Base-by-base conservation (phyloP, 2,797 vertebrate genomes). In the Nannoperca obscura region DNA sequence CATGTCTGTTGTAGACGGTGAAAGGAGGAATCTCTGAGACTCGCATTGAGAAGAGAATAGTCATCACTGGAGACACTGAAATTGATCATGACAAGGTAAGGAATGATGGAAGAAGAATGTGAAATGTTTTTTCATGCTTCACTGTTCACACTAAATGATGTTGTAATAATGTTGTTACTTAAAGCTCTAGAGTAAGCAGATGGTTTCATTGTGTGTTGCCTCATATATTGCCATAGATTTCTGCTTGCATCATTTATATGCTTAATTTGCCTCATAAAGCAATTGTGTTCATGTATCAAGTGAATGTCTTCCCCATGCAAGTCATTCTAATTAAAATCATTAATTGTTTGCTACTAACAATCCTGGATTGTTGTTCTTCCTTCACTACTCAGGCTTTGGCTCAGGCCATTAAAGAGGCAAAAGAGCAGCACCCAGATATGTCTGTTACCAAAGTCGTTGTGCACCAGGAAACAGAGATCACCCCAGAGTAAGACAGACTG, bases 1-100 rank as follows among this genome's bases (percentile, higher is more conserved):
- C 14, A 3, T 78, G 22, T 84, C 49, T 85, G 49, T 81, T 80
- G 30, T 20, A 91, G 98, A 99, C 97, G 73, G 97, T 99, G 74
- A 99, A 99, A 95, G 98, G 98, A 81, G 98, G 98, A 24, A 97
- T 99, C 83, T 99, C 98, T 17, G 98, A 99, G 94, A 99, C 98
- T 0, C 94, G 98, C 72, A 99, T 99, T 78, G 98, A 99, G 85
- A 99, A 99, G 93, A 96, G 97, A 90, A 99, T 99, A 58, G 97
- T 99, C 87, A 99, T 99, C 90, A 99, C 98, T 7, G 98, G 98
- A 86, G 98, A 99, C 91, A 95, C 95, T 2, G 97, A 99, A 83
- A 97, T 99, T 60, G 98, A 99, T 92, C 98, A 99, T 0, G 98
- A 99, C 92, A 97, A 99, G 97, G 98, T 99, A 84, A 83, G 74